Evolutionary conservation across 1,140 invertebrate genomes (phyloP).

Genomic region (Eueides isabella): DNA sequence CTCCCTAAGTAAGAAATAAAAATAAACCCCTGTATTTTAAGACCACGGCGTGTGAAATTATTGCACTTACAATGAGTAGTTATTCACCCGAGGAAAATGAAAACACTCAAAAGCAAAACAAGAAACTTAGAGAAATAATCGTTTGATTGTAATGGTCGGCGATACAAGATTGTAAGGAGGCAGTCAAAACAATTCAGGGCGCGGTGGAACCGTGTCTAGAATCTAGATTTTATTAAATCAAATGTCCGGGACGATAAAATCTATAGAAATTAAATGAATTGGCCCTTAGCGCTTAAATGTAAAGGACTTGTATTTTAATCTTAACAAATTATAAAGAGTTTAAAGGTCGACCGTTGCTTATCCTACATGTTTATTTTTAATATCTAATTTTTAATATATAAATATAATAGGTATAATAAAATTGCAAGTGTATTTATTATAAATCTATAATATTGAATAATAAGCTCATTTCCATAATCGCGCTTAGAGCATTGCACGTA

Average conservation of each 20-base stretch:
- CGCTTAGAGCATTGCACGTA: background rate
- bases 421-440: no score
- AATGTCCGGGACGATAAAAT: constrained; percentile 34
- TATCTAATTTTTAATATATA: background rate
- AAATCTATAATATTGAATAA: no score
- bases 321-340: background rate
- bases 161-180: constrained; percentile 39
- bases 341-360: background rate
- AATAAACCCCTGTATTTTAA: constrained; percentile 24
- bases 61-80: constrained; percentile 50
- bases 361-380: background rate
- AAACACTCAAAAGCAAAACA: constrained; percentile 49
- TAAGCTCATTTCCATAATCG: background rate
- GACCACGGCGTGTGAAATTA: constrained; percentile 43
- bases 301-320: background rate
- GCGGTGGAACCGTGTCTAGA: constrained; percentile 21
- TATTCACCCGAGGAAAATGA: constrained; percentile 50
- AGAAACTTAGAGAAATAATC: constrained; percentile 59
- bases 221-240: constrained; percentile 41
- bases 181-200: constrained; percentile 43
- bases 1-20: constrained; percentile 32
- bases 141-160: constrained; percentile 49
- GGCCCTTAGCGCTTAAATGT: constrained; percentile 9
- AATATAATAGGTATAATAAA: background rate
- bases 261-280: constrained; percentile 33